These are phyloP conservation scores for mouse (Mus musculus) DNA, from an alignment of 2,113 vertebrate species.

Conservation along the genomic window GRCm39 chr1:105171501-105172000, in stretches of 20 bases:
- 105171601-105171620: neutral
- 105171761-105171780: neutral
- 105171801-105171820: slow-evolving; percentile 25
- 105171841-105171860: neutral
- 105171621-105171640: neutral
- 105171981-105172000: neutral
- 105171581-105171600: neutral
- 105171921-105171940: fast-evolving
- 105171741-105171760: neutral
- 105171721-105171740: neutral
- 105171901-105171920: fast-evolving
- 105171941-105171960: fast-evolving
- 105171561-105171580: neutral
- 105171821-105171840: neutral
- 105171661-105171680: neutral
- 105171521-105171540: slow-evolving; percentile 2
- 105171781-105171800: slow-evolving; percentile 41
- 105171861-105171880: neutral
- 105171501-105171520: slow-evolving; percentile 28
- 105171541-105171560: slow-evolving; percentile 8
- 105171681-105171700: neutral
- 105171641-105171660: neutral
- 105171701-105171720: neutral
- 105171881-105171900: fast-evolving
- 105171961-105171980: neutral